Evolutionary conservation across 2,888 invertebrate species (phyloP).

Genomic region (Chalcosyrphus nemorum): DNA sequence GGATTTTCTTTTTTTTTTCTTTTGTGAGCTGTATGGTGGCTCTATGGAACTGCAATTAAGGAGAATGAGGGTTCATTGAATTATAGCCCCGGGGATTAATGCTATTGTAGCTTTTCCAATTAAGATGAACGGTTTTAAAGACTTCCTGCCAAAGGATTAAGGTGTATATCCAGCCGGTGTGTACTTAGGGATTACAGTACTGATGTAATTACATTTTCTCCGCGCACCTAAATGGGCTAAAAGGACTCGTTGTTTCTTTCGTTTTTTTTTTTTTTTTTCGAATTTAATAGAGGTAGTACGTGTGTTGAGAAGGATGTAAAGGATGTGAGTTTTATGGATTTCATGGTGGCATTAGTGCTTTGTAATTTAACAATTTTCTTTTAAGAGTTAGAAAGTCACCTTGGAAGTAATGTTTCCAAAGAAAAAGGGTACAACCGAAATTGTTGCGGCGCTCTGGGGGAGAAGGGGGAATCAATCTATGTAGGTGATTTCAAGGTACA

Average conservation of each 20-base stretch:
- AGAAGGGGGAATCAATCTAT: background rate
- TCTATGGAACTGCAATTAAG: conserved; percentile 64
- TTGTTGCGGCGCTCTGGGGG: too few relatives aligned
- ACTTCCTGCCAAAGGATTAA: conserved; percentile 41
- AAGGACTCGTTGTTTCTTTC: background rate
- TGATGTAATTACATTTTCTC: conserved; percentile 65
- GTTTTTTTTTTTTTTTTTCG: background rate
- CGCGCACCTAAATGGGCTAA: conserved; percentile 50
- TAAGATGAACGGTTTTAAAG: conserved; percentile 62
- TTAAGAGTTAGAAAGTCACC: conserved; percentile 3
- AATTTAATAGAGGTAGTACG: conserved; percentile 12
- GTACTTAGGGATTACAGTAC: conserved; percentile 42
- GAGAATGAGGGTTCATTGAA: conserved; percentile 63
- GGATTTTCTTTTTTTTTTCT: conserved; percentile 26
- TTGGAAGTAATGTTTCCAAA: background rate
- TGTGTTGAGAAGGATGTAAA: background rate
- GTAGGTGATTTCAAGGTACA: background rate
- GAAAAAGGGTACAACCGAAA: background rate
- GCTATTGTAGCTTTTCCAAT: conserved; percentile 65
- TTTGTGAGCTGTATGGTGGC: background rate
- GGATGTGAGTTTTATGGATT: conserved; percentile 26
- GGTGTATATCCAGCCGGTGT: conserved; percentile 24
- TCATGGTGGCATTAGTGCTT: conserved; percentile 32
- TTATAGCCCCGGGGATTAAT: conserved; percentile 67
- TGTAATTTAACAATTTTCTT: conserved; percentile 37